phyloP scores from a whole-genome alignment of 2,113 vertebrate species.

The Archocentrus centrarchus region DNA sequence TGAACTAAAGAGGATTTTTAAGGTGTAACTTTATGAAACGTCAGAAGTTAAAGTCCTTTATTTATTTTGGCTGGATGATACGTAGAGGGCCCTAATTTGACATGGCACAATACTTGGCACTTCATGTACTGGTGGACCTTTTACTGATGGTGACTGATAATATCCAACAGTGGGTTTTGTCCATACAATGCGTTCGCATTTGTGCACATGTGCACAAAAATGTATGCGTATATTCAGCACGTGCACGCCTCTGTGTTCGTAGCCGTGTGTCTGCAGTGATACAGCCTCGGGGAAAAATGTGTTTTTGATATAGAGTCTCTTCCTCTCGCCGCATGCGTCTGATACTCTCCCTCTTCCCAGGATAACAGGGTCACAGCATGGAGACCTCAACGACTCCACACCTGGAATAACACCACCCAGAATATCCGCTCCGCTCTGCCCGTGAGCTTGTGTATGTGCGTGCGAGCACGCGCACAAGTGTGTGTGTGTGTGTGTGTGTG shows the following conservation, averaged over 20 bases:
- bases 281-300: constrained; percentile 75
- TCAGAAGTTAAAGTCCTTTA: neutral
- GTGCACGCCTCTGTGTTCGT: constrained; percentile 32
- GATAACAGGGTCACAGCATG: constrained; percentile 81
- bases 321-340: constrained; percentile 77
- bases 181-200: neutral
- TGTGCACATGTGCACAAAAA: neutral
- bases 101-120: neutral
- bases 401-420: constrained; percentile 82
- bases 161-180: neutral
- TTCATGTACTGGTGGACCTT: neutral
- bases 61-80: neutral
- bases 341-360: constrained; percentile 79
- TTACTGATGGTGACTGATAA: neutral
- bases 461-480: neutral
- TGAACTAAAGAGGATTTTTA: neutral
- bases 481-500: constrained; percentile 5
- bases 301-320: constrained; percentile 80
- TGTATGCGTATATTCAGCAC: constrained; percentile 27
- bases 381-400: constrained; percentile 80
- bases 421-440: constrained; percentile 73
- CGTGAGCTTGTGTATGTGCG: constrained; percentile 43
- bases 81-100: fast-evolving
- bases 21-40: neutral
- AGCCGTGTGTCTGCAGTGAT: constrained; percentile 61